A percentile compares a stretch with the other conserved stretches of the same genome.
phyloP scores from a whole-genome alignment of 2,797 vertebrate species.

The Astyanax mexicanus region DNA sequence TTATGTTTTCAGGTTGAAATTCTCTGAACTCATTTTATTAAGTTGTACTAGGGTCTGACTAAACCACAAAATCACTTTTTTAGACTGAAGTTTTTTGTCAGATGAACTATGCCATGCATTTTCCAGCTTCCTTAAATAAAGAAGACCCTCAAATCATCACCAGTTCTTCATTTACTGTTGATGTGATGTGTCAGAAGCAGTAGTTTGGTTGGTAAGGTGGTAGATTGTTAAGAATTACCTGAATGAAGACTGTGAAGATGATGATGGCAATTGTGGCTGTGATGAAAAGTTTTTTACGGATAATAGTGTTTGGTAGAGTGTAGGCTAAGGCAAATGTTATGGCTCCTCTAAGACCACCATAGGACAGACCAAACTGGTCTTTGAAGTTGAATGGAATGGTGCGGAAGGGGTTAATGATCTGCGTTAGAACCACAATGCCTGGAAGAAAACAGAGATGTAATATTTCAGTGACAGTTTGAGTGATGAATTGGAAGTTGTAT shows the following conservation, averaged over 20 bases:
- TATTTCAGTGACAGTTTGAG: too few species aligned
- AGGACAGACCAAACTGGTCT: constrained; percentile 96
- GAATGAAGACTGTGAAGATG: constrained; percentile 95
- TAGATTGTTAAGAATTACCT: constrained; percentile 75
- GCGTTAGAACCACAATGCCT: constrained; percentile 94
- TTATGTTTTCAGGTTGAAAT: too few species aligned
- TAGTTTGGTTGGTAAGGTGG: not conserved
- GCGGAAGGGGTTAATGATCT: constrained; percentile 95
- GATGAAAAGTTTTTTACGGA: constrained; percentile 89
- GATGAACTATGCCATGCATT: not conserved
- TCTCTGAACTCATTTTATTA: too few species aligned
- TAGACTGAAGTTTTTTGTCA: too few species aligned
- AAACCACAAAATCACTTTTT: too few species aligned
- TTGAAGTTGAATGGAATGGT: constrained; percentile 93
- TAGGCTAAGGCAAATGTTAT: constrained; percentile 95
- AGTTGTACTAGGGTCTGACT: too few species aligned
- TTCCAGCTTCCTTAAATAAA: not conserved
- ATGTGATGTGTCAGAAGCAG: too few species aligned
- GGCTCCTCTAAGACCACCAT: constrained; percentile 93
- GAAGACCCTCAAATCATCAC: too few species aligned
- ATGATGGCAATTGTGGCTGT: constrained; percentile 93
- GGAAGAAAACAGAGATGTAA: constrained; percentile 50
- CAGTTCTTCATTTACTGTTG: too few species aligned
- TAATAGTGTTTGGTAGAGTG: constrained; percentile 89
- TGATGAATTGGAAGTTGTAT: too few species aligned